These are phyloP conservation scores for Micropoecilia bifurca DNA, from an alignment of 2,797 vertebrate species.

Conservation along the genomic window DNA sequence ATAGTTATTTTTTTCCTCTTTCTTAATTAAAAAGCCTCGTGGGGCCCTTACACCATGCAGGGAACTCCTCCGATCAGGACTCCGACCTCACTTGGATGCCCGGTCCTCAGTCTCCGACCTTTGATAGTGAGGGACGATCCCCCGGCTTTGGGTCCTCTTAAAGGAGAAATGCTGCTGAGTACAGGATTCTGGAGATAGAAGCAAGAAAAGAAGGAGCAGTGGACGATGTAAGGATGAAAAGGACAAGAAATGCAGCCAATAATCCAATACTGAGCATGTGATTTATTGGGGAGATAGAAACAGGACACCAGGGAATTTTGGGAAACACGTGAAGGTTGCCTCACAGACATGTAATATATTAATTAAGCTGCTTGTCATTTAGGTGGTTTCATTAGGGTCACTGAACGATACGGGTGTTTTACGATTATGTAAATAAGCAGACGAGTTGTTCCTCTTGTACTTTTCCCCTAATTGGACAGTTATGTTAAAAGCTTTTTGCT, in stretches of 20 bases:
- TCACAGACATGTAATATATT: slow-evolving; percentile 20
- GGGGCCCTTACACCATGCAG: slow-evolving; percentile 87
- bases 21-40: not conserved
- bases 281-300: slow-evolving; percentile 59
- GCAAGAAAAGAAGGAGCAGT: not conserved
- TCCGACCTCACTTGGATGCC: slow-evolving; percentile 86
- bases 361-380: slow-evolving; percentile 51
- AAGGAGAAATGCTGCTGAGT: slow-evolving; percentile 87
- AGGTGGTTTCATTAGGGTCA: slow-evolving; percentile 49
- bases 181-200: slow-evolving; percentile 84
- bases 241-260: slow-evolving; percentile 39
- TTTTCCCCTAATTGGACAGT: slow-evolving; percentile 12
- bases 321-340: slow-evolving; percentile 34
- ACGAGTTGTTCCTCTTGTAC: slow-evolving; percentile 11
- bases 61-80: slow-evolving; percentile 89
- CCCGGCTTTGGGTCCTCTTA: slow-evolving; percentile 90
- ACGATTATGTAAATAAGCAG: slow-evolving; percentile 33
- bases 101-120: slow-evolving; percentile 88
- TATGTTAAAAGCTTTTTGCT: slow-evolving; percentile 12
- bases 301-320: slow-evolving; percentile 44
- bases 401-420: slow-evolving; percentile 16
- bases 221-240: slow-evolving; percentile 6
- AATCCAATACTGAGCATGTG: slow-evolving; percentile 29
- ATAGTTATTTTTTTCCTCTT: not conserved
- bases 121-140: slow-evolving; percentile 89